These are phyloP conservation scores for Dendrocincla fuliginosa DNA, from an alignment of 2,797 vertebrate species.

Conservation along the genomic window DNA sequence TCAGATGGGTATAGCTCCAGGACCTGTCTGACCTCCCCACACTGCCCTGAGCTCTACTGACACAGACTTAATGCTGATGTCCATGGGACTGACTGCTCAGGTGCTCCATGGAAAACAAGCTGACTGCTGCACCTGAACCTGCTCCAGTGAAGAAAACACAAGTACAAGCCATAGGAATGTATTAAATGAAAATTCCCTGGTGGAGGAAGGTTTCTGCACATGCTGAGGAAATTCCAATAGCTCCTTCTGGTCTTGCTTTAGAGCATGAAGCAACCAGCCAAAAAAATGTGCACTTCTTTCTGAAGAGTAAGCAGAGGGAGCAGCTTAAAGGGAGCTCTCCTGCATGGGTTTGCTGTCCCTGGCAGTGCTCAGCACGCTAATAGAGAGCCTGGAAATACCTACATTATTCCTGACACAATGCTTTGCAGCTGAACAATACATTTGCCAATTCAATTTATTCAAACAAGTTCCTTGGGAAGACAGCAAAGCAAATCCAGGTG, in stretches of 20 bases:
- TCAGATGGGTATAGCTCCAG: rapidly evolving
- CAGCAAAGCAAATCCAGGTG: conserved; percentile 63
- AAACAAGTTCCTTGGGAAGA: conserved; percentile 61
- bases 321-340: conserved; percentile 10
- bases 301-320: background rate
- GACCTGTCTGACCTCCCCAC: background rate
- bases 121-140: background rate
- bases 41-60: background rate
- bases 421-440: conserved; percentile 20
- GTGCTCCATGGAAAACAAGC: background rate
- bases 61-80: background rate
- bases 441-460: conserved; percentile 65
- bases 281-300: rapidly evolving
- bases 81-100: background rate
- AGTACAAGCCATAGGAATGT: background rate
- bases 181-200: background rate
- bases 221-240: background rate
- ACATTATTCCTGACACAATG: conserved; percentile 45
- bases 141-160: background rate
- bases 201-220: background rate
- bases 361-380: background rate
- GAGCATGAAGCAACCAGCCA: background rate
- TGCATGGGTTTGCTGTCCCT: background rate
- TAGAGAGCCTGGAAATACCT: background rate
- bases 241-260: background rate